Base-by-base conservation (phyloP, 2,888 invertebrate species). In the Hofmannophila pseudospretella region DNA sequence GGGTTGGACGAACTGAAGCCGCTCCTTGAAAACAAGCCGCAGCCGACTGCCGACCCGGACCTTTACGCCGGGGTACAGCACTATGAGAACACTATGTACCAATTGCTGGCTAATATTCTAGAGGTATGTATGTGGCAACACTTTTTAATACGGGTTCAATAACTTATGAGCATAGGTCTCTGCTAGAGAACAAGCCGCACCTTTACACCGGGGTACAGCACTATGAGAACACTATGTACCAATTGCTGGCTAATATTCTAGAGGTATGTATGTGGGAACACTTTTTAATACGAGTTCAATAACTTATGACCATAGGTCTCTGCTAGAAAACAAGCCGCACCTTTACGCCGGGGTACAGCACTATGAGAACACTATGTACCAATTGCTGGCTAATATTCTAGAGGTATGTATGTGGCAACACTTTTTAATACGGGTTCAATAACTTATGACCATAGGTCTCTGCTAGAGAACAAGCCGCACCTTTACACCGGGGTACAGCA, bases 31-130 rank as follows among this genome's bases (percentile, higher is more conserved):
- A 50, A 51, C 37, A 58, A 58, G 19, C 61, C 62, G 0, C 63
- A 56, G 36, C 56, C 54, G 3, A 44, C 52, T 3, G 44, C 42
- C 1, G 60, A 69, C 31, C 68, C 68, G 0, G 68, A 66, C 26
- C 44, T 67, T 3, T 46, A 49, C 3, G 49, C 56, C 7, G 51
- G 51, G 13, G 36, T 72, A 13, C 49, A 63, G 11, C 66, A 62
- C 19, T 66, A 60, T 34, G 54, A 71, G 40, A 54, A 59, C 13
- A 58, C 62, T 0, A 58, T 79, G 7, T 70, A 70, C 37, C 63
- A 67, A 19, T 43, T 69, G 22, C 49, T 69, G 8, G 54, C 70
- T 8, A 69, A 65, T 36, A 71, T 73, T 41, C 44, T 71, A 10
- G 70, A 73, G 70, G 71, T 71, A n/a, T 27, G 32, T 13, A 19